Evolutionary conservation across 2,888 invertebrate species (phyloP).

Genomic region (Xylota segnis): DNA sequence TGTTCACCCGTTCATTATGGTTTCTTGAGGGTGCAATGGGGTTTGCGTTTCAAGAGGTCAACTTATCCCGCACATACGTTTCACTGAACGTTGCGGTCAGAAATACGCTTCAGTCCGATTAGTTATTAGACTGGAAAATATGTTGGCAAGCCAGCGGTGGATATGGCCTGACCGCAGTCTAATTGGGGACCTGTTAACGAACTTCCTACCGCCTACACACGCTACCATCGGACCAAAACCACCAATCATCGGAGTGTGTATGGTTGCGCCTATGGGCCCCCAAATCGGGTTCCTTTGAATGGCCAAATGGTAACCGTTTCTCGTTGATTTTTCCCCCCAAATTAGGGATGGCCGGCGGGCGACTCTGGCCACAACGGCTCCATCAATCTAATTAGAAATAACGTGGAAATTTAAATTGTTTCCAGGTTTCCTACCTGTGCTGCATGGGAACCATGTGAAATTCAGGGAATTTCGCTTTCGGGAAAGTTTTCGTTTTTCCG

Average conservation of each 20-base stretch:
- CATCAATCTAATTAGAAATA: slow-evolving; percentile 76
- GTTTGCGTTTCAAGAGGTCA: slow-evolving; percentile 27
- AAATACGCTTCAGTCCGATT: slow-evolving; percentile 63
- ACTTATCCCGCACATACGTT: slow-evolving; percentile 19
- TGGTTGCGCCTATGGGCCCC: slow-evolving; percentile 40
- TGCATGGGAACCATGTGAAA: slow-evolving; percentile 21
- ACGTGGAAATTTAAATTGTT: slow-evolving; percentile 73
- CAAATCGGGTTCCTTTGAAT: slow-evolving; percentile 63
- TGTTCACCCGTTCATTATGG: slow-evolving; percentile 61
- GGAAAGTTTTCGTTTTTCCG: neutral
- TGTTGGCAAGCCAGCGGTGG: slow-evolving; percentile 66
- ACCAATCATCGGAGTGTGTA: slow-evolving; percentile 62
- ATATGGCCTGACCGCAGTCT: slow-evolving; percentile 62
- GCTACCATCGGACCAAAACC: slow-evolving; percentile 41
- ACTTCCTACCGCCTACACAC: slow-evolving; percentile 42
- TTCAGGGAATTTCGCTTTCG: slow-evolving; percentile 15
- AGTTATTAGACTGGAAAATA: slow-evolving; percentile 74
- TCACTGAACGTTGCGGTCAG: slow-evolving; percentile 43
- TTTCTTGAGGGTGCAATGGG: slow-evolving; percentile 51
- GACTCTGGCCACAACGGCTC: slow-evolving; percentile 54
- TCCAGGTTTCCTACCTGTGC: slow-evolving; percentile 37
- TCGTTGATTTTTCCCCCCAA: slow-evolving; percentile 57
- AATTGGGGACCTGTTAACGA: slow-evolving; percentile 75
- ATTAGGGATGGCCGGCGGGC: slow-evolving; percentile 35
- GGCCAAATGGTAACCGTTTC: slow-evolving; percentile 28